These are phyloP conservation scores for Sarcophilus harrisii DNA, from an alignment of 2,797 vertebrate species.

Conservation along the genomic window DNA sequence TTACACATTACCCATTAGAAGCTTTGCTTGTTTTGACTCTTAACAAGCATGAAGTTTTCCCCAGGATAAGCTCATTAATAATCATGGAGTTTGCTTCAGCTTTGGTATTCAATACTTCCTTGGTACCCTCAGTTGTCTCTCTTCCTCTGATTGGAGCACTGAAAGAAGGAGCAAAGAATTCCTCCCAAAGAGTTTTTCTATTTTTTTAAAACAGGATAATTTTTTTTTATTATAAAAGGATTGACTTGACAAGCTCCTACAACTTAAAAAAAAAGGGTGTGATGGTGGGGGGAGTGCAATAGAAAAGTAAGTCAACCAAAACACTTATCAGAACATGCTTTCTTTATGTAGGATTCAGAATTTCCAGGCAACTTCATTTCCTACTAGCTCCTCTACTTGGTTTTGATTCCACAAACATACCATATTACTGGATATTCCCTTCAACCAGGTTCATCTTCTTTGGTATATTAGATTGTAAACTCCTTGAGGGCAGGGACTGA, in stretches of 20 bases:
- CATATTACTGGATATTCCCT: not conserved
- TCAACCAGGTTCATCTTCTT: not conserved
- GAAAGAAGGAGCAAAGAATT: not conserved
- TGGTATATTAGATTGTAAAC: not conserved
- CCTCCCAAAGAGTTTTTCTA: not conserved
- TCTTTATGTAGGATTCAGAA: not conserved
- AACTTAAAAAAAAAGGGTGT: not conserved
- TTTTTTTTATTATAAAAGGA: not conserved
- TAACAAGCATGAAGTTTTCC: not conserved
- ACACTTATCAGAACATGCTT: not conserved
- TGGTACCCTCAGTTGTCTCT: not conserved
- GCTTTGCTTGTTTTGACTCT: not conserved
- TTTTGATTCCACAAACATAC: not conserved
- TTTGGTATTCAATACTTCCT: not conserved
- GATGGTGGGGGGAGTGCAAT: not conserved
- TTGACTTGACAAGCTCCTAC: not conserved
- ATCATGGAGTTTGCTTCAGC: not conserved
- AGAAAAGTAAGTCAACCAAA: not conserved
- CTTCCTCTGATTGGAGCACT: not conserved
- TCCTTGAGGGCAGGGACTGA: not conserved
- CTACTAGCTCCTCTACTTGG: not conserved
- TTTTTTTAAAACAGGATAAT: not conserved
- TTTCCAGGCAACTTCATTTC: not conserved
- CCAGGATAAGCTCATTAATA: not conserved
- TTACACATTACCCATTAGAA: not conserved